Evolutionary conservation across 2,797 vertebrate species (phyloP), one percentile per base, ranked within the genome.

Genomic region (Sciaenops ocellatus): DNA sequence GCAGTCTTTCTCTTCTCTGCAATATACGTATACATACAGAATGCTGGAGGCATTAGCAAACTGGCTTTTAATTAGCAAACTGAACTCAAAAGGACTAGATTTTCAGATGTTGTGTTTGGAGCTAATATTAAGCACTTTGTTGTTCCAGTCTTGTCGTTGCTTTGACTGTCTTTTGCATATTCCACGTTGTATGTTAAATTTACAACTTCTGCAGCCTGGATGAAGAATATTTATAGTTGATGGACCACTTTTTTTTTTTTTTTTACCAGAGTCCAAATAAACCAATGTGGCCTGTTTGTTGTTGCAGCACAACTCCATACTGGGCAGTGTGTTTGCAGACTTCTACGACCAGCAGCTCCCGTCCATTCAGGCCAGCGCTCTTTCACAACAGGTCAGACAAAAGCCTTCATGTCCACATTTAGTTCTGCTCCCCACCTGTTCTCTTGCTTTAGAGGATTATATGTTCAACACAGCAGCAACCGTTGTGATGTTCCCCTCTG

Each of bases 301-400:
- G 50, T 95, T 93, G 73, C 95, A 98, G 97, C 97, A 98, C 87
- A 96, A 96, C 74, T 96, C 97, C 90, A 96, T 97, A 75, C 94
- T 98, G 94, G 96, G 96, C 87, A 96, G 96, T 84, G 95, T 98
- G 90, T 98, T 98, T 92, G 96, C 96, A 80, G 97, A 98, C 89
- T 98, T 96, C 95, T 98, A 97, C 69, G 97, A 98, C 92, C 97
- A 98, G 95, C 97, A 98, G 96, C 95, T 98, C 91, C 95, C 96
- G 8, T 95, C 96, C 89, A 94, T 97, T 87, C 97, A 98, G 93
- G 96, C 97, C 84, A 98, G 97, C 69, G 97, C 96, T 57, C 96
- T 98, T 87, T 98, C 97, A 87, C 97, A 97, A 78, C 97, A 98
- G 97, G 97, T 98, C 42, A 55, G 44, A 55, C 38, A 38, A 5